Evolutionary conservation across 2,113 vertebrate species (phyloP), one percentile per base, ranked within the genome.

Genomic region (Malurus cyaneus): DNA sequence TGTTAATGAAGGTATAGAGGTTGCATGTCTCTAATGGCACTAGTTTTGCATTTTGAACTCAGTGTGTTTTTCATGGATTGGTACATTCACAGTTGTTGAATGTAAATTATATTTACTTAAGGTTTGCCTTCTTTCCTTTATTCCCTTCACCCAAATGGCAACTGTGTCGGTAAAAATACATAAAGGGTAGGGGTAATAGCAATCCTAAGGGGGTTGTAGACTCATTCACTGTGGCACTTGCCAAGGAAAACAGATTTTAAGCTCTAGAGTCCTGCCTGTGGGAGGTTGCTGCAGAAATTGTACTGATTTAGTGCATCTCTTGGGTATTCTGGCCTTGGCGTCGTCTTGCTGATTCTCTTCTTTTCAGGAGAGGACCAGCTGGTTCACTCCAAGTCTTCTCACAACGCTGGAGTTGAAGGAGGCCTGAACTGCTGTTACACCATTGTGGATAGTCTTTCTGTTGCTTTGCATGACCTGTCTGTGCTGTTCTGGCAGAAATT

Each of bases 161-260:
- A 80, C 52, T 32, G 56, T 93, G 56, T 44, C 74, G 74, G 69
- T 82, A 72, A 73, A 93, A 88, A 82, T 41, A 82, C 69, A 86
- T 70, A 67, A 83, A 95, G 72, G 69, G 65, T 83, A 86, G 93
- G 88, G 82, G 88, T 95, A 90, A 61, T 57, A 84, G 72, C 39
- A 67, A 6, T 86, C 92, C 57, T 86, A 0, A 28, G 80, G 83
- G 90, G 80, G 44, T 67, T 92, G 62, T n/a, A 65, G 59, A 54
- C 41, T 71, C 56, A 74, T 95, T 95, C 69, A 64, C 69, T 79
- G 60, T 18, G 36, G 49, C 2, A 54, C 50, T 93, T 97, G 95
- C 92, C 95, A 96, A 96, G 53, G 86, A 96, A 88, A 96, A 94
- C 94, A 97, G 93, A 88, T 96, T 97, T 97, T 91, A 93, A 92